Evolutionary conservation across 2,888 invertebrate genomes (phyloP).

Genomic region (Drosophila stalkeri): DNA sequence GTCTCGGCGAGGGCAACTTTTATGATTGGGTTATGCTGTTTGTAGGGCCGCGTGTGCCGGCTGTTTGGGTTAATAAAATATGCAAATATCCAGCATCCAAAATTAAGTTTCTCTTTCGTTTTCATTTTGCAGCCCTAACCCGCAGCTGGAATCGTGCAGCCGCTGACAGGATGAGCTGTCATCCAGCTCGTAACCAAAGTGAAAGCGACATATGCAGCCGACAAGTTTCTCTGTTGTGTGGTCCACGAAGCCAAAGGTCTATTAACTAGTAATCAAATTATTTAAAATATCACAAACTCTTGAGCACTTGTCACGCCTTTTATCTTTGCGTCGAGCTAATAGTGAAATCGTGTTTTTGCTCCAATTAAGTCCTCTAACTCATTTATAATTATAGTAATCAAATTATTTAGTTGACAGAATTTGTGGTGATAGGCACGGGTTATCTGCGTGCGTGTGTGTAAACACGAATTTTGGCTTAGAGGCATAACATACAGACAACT

Average conservation of each 20-base stretch:
- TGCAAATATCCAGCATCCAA: constrained; percentile 70
- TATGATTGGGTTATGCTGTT: constrained; percentile 73
- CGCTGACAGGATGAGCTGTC: constrained; percentile 4
- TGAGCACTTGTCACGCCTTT: constrained; percentile 47
- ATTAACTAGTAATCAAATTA: constrained; percentile 70
- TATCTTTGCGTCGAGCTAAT: constrained; percentile 42
- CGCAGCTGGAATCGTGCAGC: constrained; percentile 1
- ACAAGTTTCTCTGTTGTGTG: constrained; percentile 19
- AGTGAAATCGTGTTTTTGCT: constrained; percentile 54
- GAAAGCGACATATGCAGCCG: constrained; percentile 27
- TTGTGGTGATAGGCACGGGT: background rate
- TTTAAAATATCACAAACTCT: constrained; percentile 62
- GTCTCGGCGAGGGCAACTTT: constrained; percentile 61
- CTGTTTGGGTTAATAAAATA: constrained; percentile 78
- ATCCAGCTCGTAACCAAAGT: constrained; percentile 11
- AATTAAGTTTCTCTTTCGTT: constrained; percentile 69
- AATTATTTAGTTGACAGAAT: constrained; percentile 50
- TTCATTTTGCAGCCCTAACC: constrained; percentile 35
- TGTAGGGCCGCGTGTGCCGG: constrained; percentile 60
- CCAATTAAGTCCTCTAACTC: constrained; percentile 40
- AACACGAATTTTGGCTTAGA: constrained; percentile 5
- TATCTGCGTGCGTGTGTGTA: constrained; percentile 7
- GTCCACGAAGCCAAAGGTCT: constrained; percentile 13
- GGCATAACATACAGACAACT: constrained; percentile 19
- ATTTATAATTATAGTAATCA: constrained; percentile 64